Base-by-base conservation (phyloP, 2,797 vertebrate genomes). In the Geotrypetes seraphini region DNA sequence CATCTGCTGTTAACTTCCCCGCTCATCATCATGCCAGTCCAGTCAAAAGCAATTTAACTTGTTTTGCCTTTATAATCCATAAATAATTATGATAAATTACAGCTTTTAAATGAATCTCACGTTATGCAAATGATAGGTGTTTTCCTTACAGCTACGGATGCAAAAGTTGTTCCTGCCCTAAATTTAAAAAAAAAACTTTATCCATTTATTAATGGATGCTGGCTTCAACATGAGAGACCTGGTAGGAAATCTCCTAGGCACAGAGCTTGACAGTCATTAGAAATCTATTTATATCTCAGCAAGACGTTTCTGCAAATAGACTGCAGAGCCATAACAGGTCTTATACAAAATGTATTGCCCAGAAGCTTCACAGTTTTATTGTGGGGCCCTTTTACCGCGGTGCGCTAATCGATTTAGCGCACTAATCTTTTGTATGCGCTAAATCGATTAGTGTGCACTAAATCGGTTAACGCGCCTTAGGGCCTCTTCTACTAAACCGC, bases 71-170 rank as follows among this genome's bases (percentile, higher is more conserved):
- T 72, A 70, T 79, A 77, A 74, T 66, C 71, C 50, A 60, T 31
- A 75, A 73, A 81, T 82, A 81, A 84, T 79, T 75, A 79, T 81
- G 78, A 84, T 79, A 71, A 81, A 79, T 78, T 73, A 75, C 63
- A 61, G 59, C 52, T 64, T 79, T 71, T 50, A 75, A 65, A 78
- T 68, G 60, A 67, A 36, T 26, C 43, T 60, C 60, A 57, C 71
- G 77, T 84, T 76, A 76, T 65, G 73, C 70, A 69, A 66, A 71
- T 33, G 19, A 71, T 61, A 74, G 66, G 66, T 69, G 70, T 69
- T 69, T 77, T 73, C 60, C 57, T 73, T 52, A 60, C 45, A 74
- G 59, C 60, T 60, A 65, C 54, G 43, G 44, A 66, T 50, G 28
- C 57, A 65, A 72, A 65, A 61, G 48, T 73, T 62, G 72, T 45